Evolutionary conservation across 2,888 invertebrate species (phyloP).

Genomic region (Diplazon laetatorius): DNA sequence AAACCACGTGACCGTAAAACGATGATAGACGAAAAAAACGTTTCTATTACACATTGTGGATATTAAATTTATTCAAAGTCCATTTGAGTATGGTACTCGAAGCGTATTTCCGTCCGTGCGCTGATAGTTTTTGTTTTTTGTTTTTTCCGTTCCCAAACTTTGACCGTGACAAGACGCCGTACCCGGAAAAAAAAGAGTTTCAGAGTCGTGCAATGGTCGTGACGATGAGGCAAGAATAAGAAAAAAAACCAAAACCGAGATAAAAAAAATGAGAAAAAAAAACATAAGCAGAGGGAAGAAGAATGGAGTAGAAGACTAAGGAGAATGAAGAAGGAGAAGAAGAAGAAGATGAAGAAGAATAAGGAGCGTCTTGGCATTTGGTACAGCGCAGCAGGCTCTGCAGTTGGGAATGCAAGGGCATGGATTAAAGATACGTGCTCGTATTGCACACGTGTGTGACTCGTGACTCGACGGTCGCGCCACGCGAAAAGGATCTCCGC

Average conservation of each 20-base stretch:
- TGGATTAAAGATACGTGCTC: constrained; percentile 50
- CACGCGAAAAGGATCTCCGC: constrained; percentile 31
- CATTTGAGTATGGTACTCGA: constrained; percentile 59
- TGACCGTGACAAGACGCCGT: constrained; percentile 24
- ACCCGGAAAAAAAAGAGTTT: constrained; percentile 26
- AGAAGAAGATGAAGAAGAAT: constrained; percentile 12
- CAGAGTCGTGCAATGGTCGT: constrained; percentile 11
- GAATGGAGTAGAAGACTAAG: constrained; percentile 3
- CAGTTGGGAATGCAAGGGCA: constrained; percentile 74
- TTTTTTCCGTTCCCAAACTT: constrained; percentile 3
- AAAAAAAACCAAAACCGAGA: constrained; percentile 11
- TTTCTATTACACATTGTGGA: constrained; percentile 61
- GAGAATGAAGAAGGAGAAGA: constrained; percentile 61
- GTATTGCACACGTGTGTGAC: constrained; percentile 31
- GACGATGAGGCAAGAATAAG: constrained; percentile 3
- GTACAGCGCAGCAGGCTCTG: constrained; percentile 58
- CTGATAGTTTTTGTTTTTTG: background rate
- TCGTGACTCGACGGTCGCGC: constrained; percentile 41
- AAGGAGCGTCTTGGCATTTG: constrained; percentile 76
- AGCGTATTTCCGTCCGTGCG: constrained; percentile 22
- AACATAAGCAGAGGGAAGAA: constrained; percentile 2
- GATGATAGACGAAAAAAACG: constrained; percentile 43
- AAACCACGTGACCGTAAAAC: constrained; percentile 1
- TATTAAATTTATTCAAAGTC: constrained; percentile 66
- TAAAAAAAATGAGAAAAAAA: constrained; percentile 15